These are phyloP conservation scores for Tridacna crocea DNA, from an alignment of 2,888 invertebrate genomes.

Conservation along the genomic window DNA sequence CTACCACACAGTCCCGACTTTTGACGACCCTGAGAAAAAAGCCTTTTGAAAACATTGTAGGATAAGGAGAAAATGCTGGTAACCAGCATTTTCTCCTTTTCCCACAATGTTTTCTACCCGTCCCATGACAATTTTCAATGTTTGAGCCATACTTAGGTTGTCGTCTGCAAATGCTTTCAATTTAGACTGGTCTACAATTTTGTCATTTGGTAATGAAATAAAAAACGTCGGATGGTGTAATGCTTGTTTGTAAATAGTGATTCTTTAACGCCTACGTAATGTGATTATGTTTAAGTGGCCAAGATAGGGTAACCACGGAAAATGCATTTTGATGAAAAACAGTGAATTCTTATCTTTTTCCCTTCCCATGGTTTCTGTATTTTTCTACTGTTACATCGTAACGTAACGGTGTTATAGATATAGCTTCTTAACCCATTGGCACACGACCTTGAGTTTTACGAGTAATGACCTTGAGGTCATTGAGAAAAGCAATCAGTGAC, in stretches of 20 bases:
- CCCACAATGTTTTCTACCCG: background rate
- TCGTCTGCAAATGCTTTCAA: background rate
- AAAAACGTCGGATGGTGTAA: no score
- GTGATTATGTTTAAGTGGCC: background rate
- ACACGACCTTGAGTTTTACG: no score
- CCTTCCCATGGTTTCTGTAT: background rate
- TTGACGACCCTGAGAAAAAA: no score
- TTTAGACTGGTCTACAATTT: background rate
- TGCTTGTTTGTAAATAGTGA: no score
- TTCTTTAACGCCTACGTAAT: background rate
- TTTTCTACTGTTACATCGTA: no score
- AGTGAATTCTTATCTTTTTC: background rate
- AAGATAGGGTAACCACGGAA: background rate
- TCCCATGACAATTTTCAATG: background rate
- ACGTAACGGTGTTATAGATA: no score
- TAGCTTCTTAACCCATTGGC: no score
- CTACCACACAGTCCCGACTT: no score
- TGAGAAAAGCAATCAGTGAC: no score
- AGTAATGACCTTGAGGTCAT: no score
- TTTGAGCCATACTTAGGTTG: background rate
- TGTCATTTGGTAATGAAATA: background rate
- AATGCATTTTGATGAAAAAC: slow-evolving; percentile 1
- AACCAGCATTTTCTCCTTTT: slow-evolving; percentile 8
- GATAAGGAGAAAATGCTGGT: background rate
- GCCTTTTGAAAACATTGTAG: background rate